Percentiles rank a stretch among this genome's conserved stretches.
phyloP scores from a whole-genome alignment of 2,797 vertebrate species.

The Typhlichthys subterraneus region DNA sequence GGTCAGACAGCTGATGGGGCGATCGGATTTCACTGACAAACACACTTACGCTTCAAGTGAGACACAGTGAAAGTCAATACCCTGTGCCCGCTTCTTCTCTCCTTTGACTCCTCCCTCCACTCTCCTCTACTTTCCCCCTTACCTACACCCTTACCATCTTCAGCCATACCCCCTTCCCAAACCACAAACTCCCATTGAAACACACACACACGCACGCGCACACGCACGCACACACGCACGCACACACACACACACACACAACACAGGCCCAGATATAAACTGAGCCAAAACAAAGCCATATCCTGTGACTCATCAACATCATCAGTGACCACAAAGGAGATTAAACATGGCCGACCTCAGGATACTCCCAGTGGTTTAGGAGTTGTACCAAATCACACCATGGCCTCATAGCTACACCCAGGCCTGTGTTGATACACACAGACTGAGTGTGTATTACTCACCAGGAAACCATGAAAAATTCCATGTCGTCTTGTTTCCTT shows the following conservation, averaged over 20 bases:
- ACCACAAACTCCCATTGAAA: slow-evolving; percentile 32
- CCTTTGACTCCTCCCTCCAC: slow-evolving; percentile 51
- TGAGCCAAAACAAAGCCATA: slow-evolving; percentile 43
- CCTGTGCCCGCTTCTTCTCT: slow-evolving; percentile 58
- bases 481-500: neutral
- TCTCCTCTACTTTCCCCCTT: slow-evolving; percentile 14
- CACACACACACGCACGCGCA: slow-evolving; percentile 4
- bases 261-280: slow-evolving; percentile 39
- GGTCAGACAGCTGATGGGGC: slow-evolving; percentile 87
- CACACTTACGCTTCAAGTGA: slow-evolving; percentile 86
- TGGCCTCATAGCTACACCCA: slow-evolving; percentile 20
- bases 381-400: slow-evolving; percentile 31
- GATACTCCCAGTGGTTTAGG: slow-evolving; percentile 29
- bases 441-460: slow-evolving; percentile 10
- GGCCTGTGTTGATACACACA: slow-evolving; percentile 1
- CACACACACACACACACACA: slow-evolving; percentile 21
- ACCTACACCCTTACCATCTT: slow-evolving; percentile 35
- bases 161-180: slow-evolving; percentile 41
- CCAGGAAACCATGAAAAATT: neutral
- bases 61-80: slow-evolving; percentile 91
- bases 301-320: slow-evolving; percentile 57
- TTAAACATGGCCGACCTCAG: slow-evolving; percentile 50
- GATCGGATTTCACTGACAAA: slow-evolving; percentile 90
- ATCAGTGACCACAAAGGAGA: slow-evolving; percentile 43
- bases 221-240: slow-evolving; percentile 13